These are phyloP conservation scores for Steatornis caripensis DNA, from an alignment of 2,113 vertebrate genomes.

Conservation along the genomic window DNA sequence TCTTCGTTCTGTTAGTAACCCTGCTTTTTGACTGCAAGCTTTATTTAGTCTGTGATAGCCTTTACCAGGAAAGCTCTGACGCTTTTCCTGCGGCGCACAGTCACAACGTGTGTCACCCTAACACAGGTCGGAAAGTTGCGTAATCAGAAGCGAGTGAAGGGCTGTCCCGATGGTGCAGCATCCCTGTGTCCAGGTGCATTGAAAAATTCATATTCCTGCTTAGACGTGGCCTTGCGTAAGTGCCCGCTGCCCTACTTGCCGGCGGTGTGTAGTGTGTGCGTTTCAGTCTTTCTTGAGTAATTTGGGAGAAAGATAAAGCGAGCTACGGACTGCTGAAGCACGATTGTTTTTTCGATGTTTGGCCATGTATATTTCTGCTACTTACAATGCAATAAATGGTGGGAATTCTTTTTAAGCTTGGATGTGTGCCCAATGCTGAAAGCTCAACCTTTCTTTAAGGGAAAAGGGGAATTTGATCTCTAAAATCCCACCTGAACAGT, in stretches of 20 bases:
- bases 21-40: background rate
- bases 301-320: background rate
- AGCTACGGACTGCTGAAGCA: background rate
- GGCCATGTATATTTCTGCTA: background rate
- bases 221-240: background rate
- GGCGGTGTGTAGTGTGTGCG: background rate
- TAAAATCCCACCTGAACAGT: background rate
- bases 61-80: background rate
- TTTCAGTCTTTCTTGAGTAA: background rate
- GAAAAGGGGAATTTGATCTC: background rate
- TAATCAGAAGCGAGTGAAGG: background rate
- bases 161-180: accelerated
- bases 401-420: background rate
- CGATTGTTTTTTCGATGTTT: background rate
- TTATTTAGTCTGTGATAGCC: background rate
- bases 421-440: background rate
- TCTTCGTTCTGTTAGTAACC: background rate
- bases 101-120: background rate
- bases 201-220: background rate
- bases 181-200: accelerated
- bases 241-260: background rate
- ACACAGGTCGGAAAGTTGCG: background rate
- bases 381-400: accelerated
- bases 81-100: background rate
- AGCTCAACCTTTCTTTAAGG: background rate